Evolutionary conservation across 2,888 invertebrate genomes (phyloP).

Genomic region (Hydriomena furcata): DNA sequence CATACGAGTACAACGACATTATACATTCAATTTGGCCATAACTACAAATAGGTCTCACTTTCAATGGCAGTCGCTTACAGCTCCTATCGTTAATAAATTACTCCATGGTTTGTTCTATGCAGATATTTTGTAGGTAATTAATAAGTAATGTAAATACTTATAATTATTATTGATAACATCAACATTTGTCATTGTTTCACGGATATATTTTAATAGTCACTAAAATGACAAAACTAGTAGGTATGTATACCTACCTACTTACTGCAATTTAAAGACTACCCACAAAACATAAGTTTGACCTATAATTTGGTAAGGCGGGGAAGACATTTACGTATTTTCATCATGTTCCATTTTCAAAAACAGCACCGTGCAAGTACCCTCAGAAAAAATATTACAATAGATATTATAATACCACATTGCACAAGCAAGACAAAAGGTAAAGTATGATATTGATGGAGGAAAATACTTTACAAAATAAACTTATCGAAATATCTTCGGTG

Average conservation of each 20-base stretch:
- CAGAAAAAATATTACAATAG: slow-evolving; percentile 44
- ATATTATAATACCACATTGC: slow-evolving; percentile 50
- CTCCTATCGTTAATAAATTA: slow-evolving; percentile 32
- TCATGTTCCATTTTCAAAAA: slow-evolving; percentile 47
- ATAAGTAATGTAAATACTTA: too few species aligned
- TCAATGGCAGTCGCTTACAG: slow-evolving; percentile 60
- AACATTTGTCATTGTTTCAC: slow-evolving; percentile 10
- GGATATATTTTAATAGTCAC: slow-evolving; percentile 7
- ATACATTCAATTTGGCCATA: slow-evolving; percentile 74
- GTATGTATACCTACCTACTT: neutral
- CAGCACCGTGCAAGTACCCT: slow-evolving; percentile 58
- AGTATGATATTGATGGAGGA: slow-evolving; percentile 83
- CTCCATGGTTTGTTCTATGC: slow-evolving; percentile 25
- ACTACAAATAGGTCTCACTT: slow-evolving; percentile 70
- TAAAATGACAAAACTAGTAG: slow-evolving; percentile 13
- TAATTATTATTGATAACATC: neutral
- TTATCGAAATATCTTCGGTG: slow-evolving; percentile 84
- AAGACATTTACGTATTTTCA: slow-evolving; percentile 65
- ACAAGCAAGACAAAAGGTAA: slow-evolving; percentile 45
- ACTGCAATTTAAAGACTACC: slow-evolving; percentile 27
- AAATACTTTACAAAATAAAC: slow-evolving; percentile 82
- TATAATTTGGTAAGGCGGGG: slow-evolving; percentile 61
- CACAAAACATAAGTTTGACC: slow-evolving; percentile 46
- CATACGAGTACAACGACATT: slow-evolving; percentile 82
- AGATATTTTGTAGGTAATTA: slow-evolving; percentile 5